Evolutionary conservation across 2,888 invertebrate genomes (phyloP).

Genomic region (Cephus spinipes): DNA sequence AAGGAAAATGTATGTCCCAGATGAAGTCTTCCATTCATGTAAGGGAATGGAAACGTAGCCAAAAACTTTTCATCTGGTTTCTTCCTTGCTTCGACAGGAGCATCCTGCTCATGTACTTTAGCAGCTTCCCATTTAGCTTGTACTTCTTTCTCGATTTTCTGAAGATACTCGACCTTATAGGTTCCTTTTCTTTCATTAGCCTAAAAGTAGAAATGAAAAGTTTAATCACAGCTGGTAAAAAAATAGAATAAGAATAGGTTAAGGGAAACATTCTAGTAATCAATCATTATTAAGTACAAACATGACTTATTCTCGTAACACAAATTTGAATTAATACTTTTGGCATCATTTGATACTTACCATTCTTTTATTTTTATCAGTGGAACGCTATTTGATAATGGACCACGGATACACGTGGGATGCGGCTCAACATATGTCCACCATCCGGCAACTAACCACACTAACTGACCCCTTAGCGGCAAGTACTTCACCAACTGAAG

Average conservation of each 20-base stretch:
- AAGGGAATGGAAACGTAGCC: constrained; percentile 97
- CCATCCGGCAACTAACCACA: not conserved
- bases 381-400: not conserved
- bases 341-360: not conserved
- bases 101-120: constrained; percentile 87
- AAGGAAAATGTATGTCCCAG: constrained; percentile 97
- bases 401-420: not conserved
- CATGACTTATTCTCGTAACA: not conserved
- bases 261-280: not conserved
- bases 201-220: constrained; percentile 22
- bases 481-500: not conserved
- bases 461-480: not conserved
- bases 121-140: constrained; percentile 88
- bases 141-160: constrained; percentile 87
- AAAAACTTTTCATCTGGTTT: constrained; percentile 84
- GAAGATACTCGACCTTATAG: constrained; percentile 94
- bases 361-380: not conserved
- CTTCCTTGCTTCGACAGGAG: constrained; percentile 72
- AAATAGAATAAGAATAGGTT: not conserved
- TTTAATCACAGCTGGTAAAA: not conserved
- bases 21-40: constrained; percentile 99
- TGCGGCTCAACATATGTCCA: not conserved
- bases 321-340: not conserved
- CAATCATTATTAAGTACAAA: not conserved
- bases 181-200: constrained; percentile 86